phyloP scores from a whole-genome alignment of 2,113 vertebrate genomes.

The Hepsetus odoe region DNA sequence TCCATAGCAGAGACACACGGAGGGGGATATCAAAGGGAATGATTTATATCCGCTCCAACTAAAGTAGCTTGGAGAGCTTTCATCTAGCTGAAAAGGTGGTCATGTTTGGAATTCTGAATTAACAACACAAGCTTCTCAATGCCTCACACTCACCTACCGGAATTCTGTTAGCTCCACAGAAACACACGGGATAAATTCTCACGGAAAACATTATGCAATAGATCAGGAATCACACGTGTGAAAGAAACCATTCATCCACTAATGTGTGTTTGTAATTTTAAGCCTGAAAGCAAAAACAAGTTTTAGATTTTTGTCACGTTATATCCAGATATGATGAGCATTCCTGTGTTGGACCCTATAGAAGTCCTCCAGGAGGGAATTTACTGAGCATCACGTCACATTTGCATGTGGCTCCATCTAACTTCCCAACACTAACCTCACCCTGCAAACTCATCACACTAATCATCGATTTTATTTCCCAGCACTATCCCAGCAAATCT shows the following conservation, averaged over 20 bases:
- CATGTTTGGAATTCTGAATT: constrained; percentile 44
- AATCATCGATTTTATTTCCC: not conserved
- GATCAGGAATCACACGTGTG: not conserved
- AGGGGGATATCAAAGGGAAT: constrained; percentile 56
- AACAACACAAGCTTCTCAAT: constrained; percentile 23
- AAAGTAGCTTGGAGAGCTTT: constrained; percentile 45
- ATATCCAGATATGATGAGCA: too few relatives aligned
- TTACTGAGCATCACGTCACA: not conserved
- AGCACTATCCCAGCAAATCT: not conserved
- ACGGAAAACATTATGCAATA: not conserved
- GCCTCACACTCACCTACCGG: constrained; percentile 10
- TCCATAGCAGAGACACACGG: constrained; percentile 15
- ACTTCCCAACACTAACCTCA: not conserved
- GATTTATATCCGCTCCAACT: constrained; percentile 52
- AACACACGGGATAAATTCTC: not conserved
- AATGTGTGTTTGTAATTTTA: not conserved
- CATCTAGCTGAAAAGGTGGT: constrained; percentile 54
- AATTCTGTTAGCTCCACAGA: constrained; percentile 6
- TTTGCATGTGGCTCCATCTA: not conserved
- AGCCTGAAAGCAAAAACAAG: not conserved
- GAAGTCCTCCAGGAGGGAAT: not conserved
- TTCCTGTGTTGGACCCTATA: not conserved
- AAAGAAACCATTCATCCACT: not conserved
- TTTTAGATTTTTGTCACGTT: not conserved
- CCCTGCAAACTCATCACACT: not conserved